phyloP scores from a whole-genome alignment of 2,888 invertebrate species.

The Hermodice carunculata region DNA sequence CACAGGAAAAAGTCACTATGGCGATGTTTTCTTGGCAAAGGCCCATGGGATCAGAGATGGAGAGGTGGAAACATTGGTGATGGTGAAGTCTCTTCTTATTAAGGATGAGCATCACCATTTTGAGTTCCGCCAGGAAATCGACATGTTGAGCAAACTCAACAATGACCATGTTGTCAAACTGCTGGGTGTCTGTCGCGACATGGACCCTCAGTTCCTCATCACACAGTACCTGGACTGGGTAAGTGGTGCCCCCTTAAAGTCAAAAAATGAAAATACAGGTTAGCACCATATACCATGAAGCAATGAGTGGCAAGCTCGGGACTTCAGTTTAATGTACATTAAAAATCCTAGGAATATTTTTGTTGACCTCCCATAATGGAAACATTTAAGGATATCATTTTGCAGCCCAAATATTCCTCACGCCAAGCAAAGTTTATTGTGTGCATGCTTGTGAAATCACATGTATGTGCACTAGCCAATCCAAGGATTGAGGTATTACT shows the following conservation, averaged over 20 bases:
- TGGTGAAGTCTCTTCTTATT: constrained; percentile 66
- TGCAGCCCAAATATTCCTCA: too few species aligned
- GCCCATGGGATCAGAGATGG: constrained; percentile 70
- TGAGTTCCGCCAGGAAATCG: constrained; percentile 91
- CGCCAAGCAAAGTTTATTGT: too few species aligned
- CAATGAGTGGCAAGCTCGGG: too few species aligned
- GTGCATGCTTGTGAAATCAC: too few species aligned
- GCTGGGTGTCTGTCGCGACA: constrained; percentile 80
- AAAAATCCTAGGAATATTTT: too few species aligned
- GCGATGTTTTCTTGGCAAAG: constrained; percentile 88
- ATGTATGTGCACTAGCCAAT: too few species aligned
- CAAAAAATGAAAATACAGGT: neutral
- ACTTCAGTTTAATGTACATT: too few species aligned
- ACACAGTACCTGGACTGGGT: constrained; percentile 95
- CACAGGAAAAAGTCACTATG: constrained; percentile 94
- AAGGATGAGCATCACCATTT: constrained; percentile 60
- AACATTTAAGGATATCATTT: too few species aligned
- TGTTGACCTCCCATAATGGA: too few species aligned
- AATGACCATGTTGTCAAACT: constrained; percentile 83
- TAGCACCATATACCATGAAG: too few species aligned
- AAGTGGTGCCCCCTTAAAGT: constrained; percentile 59
- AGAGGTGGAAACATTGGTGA: constrained; percentile 63
- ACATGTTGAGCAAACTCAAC: constrained; percentile 85
- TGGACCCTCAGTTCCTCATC: constrained; percentile 89
- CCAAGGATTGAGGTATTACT: too few species aligned